Conservation (phyloP, 2,888 invertebrate species). For the Aspidiotus destructor region DNA sequence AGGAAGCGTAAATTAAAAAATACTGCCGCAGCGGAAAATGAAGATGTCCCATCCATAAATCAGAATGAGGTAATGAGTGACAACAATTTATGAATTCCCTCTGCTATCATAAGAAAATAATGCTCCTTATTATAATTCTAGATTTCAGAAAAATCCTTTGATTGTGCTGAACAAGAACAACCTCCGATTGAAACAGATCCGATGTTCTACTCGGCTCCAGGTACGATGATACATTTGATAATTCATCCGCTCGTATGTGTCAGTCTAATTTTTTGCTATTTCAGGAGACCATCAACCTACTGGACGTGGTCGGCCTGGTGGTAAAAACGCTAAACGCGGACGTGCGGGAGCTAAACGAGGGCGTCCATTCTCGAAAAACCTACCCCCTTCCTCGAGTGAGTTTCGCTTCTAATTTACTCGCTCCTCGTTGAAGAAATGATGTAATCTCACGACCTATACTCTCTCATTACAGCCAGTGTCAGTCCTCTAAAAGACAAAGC, state of each 20-base stretch:
- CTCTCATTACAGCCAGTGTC: constrained; percentile 1
- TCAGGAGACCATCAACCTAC: constrained; percentile 10
- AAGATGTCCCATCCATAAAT: constrained; percentile 12
- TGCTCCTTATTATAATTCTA: not conserved
- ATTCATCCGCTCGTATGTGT: not conserved
- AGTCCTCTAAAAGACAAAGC: constrained; percentile 17
- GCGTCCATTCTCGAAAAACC: constrained; percentile 28
- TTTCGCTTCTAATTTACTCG: constrained; percentile 18
- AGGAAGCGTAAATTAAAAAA: constrained; percentile 38
- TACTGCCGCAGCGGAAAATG: not conserved
- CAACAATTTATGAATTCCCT: too few species aligned
- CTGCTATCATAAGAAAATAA: too few species aligned
- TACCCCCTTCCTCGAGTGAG: constrained; percentile 17
- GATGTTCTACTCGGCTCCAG: constrained; percentile 21
- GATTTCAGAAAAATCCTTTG: constrained; percentile 11
- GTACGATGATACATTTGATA: not conserved
- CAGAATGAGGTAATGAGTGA: constrained; percentile 16
- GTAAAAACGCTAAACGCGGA: constrained; percentile 13
- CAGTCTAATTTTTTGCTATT: not conserved
- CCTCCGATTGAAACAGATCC: constrained; percentile 24
- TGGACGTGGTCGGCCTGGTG: not conserved
- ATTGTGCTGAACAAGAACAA: not conserved
- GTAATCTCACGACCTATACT: not conserved
- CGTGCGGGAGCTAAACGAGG: constrained; percentile 22
- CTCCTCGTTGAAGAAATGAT: constrained; percentile 1